Evolutionary conservation across 2,113 vertebrate species (phyloP).

Genomic region (Prunella himalayana): DNA sequence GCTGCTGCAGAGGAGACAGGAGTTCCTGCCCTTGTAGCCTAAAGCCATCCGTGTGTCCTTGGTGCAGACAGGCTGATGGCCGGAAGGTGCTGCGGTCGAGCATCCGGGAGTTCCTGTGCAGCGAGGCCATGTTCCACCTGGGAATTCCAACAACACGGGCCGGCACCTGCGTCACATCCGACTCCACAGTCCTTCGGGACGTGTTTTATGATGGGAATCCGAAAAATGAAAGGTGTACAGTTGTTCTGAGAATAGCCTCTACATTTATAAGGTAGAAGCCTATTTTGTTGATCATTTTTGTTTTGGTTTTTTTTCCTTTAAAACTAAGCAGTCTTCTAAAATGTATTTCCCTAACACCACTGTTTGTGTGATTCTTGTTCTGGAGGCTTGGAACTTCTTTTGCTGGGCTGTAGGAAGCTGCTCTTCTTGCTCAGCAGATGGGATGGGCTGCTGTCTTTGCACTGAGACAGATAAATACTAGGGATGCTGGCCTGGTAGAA

Average conservation of each 20-base stretch:
- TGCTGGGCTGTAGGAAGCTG: background rate
- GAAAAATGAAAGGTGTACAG: constrained; percentile 83
- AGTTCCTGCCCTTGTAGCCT: background rate
- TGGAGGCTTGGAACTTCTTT: background rate
- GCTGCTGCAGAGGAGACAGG: too few species aligned
- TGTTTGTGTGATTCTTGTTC: background rate
- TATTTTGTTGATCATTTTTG: accelerated
- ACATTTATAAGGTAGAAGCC: constrained; percentile 86
- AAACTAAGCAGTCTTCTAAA: background rate
- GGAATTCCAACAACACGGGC: constrained; percentile 91
- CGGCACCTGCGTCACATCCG: constrained; percentile 85
- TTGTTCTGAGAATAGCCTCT: constrained; percentile 90
- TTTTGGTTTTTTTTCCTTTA: background rate
- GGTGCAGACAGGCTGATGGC: constrained; percentile 87
- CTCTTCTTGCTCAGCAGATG: background rate
- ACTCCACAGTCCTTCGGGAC: constrained; percentile 83
- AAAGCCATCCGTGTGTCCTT: accelerated
- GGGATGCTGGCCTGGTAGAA: background rate
- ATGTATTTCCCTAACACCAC: background rate
- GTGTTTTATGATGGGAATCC: constrained; percentile 87
- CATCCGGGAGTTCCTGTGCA: constrained; percentile 95
- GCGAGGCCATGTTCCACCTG: constrained; percentile 90
- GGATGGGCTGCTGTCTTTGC: background rate
- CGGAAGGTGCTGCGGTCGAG: constrained; percentile 94
- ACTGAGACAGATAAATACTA: background rate